Evolutionary conservation across 2,113 vertebrate genomes (phyloP), one percentile per base, ranked within the genome.

Genomic region (Cynopterus brachyotis): DNA sequence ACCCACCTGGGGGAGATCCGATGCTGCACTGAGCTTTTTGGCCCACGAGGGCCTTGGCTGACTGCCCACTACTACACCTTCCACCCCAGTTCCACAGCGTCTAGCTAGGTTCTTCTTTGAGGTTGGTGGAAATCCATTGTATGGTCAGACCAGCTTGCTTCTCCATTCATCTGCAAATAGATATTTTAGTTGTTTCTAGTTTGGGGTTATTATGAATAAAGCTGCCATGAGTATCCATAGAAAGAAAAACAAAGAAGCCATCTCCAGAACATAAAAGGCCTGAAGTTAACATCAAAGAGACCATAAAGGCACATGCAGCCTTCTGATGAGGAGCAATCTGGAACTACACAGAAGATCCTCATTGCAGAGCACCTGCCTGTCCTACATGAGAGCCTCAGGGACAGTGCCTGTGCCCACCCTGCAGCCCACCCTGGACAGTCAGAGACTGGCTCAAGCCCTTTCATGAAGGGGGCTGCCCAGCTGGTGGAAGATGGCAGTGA

Each of bases 1-100:
- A 45, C 64, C 64, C 64, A 8, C 19, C 8, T 16, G n/a, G 6
- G 32, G 37, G 4, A 55, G 72, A 20, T 8, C 37, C 3, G 5
- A 12, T n/a, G 64, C 30, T 47, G 35, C 3, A 32, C 60, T 32
- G 19, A n/a, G 45, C 37, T 78, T 35, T n/a, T 24, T n/a, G 35
- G 47, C 11, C 60, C 9, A 7, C 0, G 19, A 12, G 30, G 17
- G 42, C 64, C 24, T 15, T 24, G 4, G n/a, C 0, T 0, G 73
- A 22, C 30, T 66, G 9, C 11, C 37, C 35, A n/a, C 9, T 1
- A 11, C 55, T 15, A 9, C 8, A 24, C 53, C 73, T 22, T 9
- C n/a, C 35, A 6, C 35, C 28, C 24, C 5, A 8, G 26, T 26
- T 47, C 5, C 15, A 11, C 5, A 3, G 5, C 28, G 57, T 12